Conservation (phyloP, 2,888 invertebrate genomes). For the Nycteola revayana region DNA sequence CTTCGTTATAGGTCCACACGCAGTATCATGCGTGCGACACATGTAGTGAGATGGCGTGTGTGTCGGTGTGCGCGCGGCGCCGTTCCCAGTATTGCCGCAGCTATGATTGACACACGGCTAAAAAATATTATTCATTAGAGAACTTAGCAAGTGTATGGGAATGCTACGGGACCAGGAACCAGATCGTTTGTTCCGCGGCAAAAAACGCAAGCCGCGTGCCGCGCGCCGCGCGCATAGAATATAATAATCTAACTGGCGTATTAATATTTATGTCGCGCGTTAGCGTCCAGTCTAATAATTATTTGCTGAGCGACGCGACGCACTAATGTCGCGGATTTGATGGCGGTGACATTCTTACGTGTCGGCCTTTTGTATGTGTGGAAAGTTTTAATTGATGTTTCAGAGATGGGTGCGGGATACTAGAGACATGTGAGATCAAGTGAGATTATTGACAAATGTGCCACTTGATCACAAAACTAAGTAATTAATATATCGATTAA, state of each 20-base stretch:
- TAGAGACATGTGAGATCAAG: too few species aligned
- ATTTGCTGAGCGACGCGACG: constrained; percentile 4
- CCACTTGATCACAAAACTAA: too few species aligned
- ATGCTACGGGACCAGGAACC: constrained; percentile 36
- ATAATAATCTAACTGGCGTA: constrained; percentile 30
- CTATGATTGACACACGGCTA: constrained; percentile 15
- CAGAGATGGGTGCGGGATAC: too few species aligned
- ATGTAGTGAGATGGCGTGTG: too few species aligned
- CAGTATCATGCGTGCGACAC: too few species aligned
- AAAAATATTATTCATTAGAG: constrained; percentile 47
- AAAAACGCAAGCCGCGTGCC: constrained; percentile 29
- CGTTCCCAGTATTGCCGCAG: too few species aligned
- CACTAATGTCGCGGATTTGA: constrained; percentile 7
- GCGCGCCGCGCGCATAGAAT: constrained; percentile 27
- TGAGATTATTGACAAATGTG: too few species aligned
- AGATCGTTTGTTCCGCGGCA: constrained; percentile 37
- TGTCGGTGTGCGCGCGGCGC: too few species aligned
- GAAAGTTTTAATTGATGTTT: constrained; percentile 26
- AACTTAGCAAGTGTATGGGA: constrained; percentile 32
- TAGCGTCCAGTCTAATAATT: constrained; percentile 26
- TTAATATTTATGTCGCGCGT: constrained; percentile 28
- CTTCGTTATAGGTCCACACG: too few species aligned
- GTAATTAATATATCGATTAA: too few species aligned
- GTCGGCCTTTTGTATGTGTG: neutral
- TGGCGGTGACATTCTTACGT: too few species aligned